These are phyloP conservation scores for Junonia oenone DNA, from an alignment of 2,888 invertebrate genomes.

Conservation along the genomic window DNA sequence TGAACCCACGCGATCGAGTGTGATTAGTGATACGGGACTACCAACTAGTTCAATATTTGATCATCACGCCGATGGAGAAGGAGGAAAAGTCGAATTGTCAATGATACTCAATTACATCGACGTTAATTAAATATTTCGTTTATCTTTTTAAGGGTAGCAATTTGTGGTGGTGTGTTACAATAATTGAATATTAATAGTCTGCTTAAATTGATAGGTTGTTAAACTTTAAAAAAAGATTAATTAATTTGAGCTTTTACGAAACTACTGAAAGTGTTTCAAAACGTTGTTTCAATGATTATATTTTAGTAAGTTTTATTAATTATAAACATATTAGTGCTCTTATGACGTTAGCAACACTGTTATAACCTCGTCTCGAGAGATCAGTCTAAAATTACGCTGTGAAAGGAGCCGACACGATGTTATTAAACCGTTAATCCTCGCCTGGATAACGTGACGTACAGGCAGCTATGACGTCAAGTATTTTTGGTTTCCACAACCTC, in stretches of 20 bases:
- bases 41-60: constrained; percentile 22
- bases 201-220: no score
- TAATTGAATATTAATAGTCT: not conserved
- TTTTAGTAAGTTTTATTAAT: not conserved
- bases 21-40: constrained; percentile 24
- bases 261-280: no score
- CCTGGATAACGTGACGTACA: constrained; percentile 2
- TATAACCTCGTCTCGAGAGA: constrained; percentile 1
- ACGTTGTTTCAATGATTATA: no score
- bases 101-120: not conserved
- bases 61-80: constrained; percentile 8
- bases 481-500: no score
- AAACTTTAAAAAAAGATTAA: no score
- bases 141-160: no score
- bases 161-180: not conserved
- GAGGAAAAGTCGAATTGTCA: constrained; percentile 2
- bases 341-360: not conserved
- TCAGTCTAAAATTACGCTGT: constrained; percentile 10
- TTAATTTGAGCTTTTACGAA: no score
- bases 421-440: constrained; percentile 12
- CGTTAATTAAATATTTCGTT: not conserved
- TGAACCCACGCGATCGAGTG: constrained; percentile 14
- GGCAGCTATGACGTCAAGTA: not conserved
- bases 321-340: not conserved
- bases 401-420: constrained; percentile 10